These are phyloP conservation scores for Charaxes varanes DNA, from an alignment of 1,140 invertebrate genomes.

Conservation along the genomic window DNA sequence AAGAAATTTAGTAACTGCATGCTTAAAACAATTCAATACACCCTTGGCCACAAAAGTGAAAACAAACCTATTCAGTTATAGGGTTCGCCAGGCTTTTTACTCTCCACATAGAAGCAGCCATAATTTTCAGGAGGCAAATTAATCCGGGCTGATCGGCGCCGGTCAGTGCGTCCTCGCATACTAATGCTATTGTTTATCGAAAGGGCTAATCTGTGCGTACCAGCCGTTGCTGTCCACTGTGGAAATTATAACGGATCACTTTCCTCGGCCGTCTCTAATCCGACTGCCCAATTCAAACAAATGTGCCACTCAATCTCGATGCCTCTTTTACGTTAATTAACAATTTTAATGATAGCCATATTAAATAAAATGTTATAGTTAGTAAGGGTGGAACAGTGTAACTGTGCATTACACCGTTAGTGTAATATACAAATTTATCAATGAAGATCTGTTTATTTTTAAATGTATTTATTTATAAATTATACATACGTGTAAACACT, in stretches of 20 bases:
- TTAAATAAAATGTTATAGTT: neutral
- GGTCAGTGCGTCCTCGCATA: constrained; percentile 69
- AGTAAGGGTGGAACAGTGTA: no score
- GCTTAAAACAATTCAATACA: no score
- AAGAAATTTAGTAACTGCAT: no score
- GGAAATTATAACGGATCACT: constrained; percentile 72
- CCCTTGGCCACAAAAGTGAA: constrained; percentile 25
- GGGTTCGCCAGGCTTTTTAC: constrained; percentile 31
- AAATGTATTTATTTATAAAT: no score
- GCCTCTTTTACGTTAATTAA: constrained; percentile 1
- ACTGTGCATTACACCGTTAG: no score
- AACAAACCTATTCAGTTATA: constrained; percentile 46
- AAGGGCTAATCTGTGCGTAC: constrained; percentile 70
- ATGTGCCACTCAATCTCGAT: constrained; percentile 14
- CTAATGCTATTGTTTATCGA: constrained; percentile 74
- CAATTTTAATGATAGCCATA: neutral
- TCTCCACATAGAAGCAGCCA: constrained; percentile 44
- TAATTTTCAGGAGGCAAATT: constrained; percentile 69
- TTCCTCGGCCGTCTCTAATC: constrained; percentile 60
- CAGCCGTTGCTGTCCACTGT: constrained; percentile 67
- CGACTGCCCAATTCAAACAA: constrained; percentile 27
- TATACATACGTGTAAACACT: no score
- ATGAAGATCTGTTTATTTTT: no score
- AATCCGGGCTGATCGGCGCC: constrained; percentile 66
- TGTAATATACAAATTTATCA: no score